Percentiles rank a stretch among this genome's conserved stretches.
Conservation (phyloP, 2,888 invertebrate genomes). For the Eucera pruinosa region DNA sequence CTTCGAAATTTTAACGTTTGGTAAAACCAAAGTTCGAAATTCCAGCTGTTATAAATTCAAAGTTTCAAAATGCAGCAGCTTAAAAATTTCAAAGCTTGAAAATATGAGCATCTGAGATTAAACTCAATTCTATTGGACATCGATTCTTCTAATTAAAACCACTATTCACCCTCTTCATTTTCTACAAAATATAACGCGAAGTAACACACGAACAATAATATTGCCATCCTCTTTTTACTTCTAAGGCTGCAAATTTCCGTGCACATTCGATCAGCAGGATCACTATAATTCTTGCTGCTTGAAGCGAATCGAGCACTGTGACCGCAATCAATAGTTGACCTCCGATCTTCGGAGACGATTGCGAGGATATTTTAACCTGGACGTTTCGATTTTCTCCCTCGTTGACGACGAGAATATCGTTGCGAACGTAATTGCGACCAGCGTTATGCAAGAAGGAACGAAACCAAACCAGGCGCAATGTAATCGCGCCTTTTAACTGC, state of each 20-base stretch:
- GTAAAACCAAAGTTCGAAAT: no score
- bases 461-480: not conserved
- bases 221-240: no score
- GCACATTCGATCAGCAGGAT: not conserved
- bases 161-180: no score
- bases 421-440: not conserved
- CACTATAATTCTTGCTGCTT: not conserved
- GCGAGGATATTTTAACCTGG: conserved; percentile 8
- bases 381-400: conserved; percentile 10
- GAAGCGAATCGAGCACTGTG: not conserved
- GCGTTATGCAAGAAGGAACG: conserved; percentile 7
- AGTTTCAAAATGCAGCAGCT: no score
- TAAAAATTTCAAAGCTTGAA: no score
- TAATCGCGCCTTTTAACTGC: not conserved
- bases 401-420: not conserved
- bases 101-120: no score
- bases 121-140: no score
- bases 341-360: not conserved
- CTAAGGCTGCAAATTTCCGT: not conserved
- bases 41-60: no score
- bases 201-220: no score
- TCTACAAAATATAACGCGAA: no score
- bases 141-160: no score
- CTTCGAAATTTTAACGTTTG: no score
- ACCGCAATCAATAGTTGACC: not conserved